A percentile compares a stretch with the other conserved stretches of the same genome.
Conservation (phyloP, 37 sponge, comb jelly and placozoan species). For the Amphimedon queenslandica region DNA sequence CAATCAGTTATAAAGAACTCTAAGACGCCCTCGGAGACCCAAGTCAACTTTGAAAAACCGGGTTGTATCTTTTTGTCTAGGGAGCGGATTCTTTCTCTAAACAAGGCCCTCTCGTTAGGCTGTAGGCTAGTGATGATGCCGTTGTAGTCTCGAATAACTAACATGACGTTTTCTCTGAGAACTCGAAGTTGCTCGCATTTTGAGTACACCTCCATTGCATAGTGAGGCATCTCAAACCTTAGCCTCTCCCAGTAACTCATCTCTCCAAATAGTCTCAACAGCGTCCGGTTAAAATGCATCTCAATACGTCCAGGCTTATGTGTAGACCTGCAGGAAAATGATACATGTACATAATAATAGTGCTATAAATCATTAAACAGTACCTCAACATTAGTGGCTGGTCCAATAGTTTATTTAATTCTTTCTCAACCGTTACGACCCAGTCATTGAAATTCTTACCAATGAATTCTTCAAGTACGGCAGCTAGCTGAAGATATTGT, state of each 20-base stretch:
- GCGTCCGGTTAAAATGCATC: slow-evolving; percentile 70
- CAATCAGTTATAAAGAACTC: slow-evolving; percentile 90
- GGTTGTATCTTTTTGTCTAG: slow-evolving; percentile 93
- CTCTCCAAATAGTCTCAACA: slow-evolving; percentile 89
- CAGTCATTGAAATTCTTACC: slow-evolving; percentile 94
- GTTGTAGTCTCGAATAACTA: slow-evolving; percentile 96
- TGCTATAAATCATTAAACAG: slow-evolving; percentile 1
- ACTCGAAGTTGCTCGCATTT: slow-evolving; percentile 82
- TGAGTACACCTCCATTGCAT: slow-evolving; percentile 77
- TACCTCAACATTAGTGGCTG: slow-evolving; percentile 79
- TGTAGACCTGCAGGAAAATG: not conserved
- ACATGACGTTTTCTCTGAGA: slow-evolving; percentile 92
- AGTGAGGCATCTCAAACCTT: slow-evolving; percentile 97
- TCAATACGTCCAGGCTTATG: slow-evolving; percentile 57
- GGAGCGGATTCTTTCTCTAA: slow-evolving; percentile 77
- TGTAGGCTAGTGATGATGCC: slow-evolving; percentile 72
- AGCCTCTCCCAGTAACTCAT: slow-evolving; percentile 96
- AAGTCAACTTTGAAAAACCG: slow-evolving; percentile 94
- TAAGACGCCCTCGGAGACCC: slow-evolving; percentile 86
- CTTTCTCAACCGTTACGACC: slow-evolving; percentile 81
- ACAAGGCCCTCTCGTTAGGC: slow-evolving; percentile 84
- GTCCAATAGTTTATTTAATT: slow-evolving; percentile 72
- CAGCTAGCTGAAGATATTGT: slow-evolving; percentile 81
- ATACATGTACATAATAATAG: not conserved
- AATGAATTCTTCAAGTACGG: slow-evolving; percentile 88